Base-by-base conservation (phyloP, 2,888 invertebrate species). In the Ceramica pisi region DNA sequence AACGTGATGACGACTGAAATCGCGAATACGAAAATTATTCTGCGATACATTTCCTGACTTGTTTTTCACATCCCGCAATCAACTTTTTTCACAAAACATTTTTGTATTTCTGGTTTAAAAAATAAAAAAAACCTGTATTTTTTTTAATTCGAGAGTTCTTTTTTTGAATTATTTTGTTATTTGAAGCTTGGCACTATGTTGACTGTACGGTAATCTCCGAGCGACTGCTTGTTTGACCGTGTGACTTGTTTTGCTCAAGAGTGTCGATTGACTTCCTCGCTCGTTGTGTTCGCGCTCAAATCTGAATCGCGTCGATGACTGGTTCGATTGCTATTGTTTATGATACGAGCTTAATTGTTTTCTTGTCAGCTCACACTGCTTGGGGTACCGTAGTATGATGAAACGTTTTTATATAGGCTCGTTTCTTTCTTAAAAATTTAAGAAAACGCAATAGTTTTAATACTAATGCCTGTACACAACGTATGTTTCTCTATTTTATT, bases 11-110 rank as follows among this genome's bases (percentile, higher is more conserved):
- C 92, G 79, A 93, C 86, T 79, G 91, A 90, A 74, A 92, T 78
- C 68, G 89, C 89, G 78, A 90, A 83, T 76, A 92, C 89, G 84
- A 94, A 86, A 81, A 93, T 81, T 75, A 87, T 89, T 80, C 90
- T 88, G 70, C 92, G 92, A 92, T 89, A 90, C 95, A 95, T 95
- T 89, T 92, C 92, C 87, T 86, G 77, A 84, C 76, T 75, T 88
- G 85, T 86, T 78, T 81, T 55, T 86, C 92, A 92, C 90, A 90
- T 89, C 86, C 88, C 91, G 91, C 89, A 86, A 87, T 92, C 91
- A 93, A 90, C 90, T 90, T 68, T 83, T 86, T 81, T 78, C 83
- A 83, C 85, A 87, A 55, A 81, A 81, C 88, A 91, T 90, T 82
- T 61, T 79, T 71, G 68, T 68, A 71, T 63, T 63, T 66, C 71